Conservation (phyloP, 1,140 invertebrate genomes). For the Drosophila rhopaloa region DNA sequence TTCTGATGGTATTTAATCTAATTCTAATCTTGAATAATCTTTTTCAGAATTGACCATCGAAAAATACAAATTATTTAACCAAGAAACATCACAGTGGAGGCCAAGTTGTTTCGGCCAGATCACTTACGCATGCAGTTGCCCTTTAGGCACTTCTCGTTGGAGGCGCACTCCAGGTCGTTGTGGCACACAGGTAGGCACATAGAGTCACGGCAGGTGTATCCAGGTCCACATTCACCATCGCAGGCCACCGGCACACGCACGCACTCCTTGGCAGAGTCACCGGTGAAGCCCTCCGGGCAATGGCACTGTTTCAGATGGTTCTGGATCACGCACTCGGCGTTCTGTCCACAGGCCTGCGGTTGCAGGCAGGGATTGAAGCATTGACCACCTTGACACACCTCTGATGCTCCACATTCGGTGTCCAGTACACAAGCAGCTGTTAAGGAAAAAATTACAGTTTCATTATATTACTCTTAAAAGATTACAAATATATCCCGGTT, state of each 20-base stretch:
- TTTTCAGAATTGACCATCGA: too few relatives aligned
- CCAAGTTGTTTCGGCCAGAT: background rate
- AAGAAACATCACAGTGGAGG: too few relatives aligned
- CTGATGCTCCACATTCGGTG: slow-evolving; percentile 91
- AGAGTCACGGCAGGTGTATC: slow-evolving; percentile 90
- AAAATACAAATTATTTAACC: too few relatives aligned
- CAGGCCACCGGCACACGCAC: slow-evolving; percentile 93
- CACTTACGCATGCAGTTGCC: slow-evolving; percentile 92
- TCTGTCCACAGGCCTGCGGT: slow-evolving; percentile 93
- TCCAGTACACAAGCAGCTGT: slow-evolving; percentile 91
- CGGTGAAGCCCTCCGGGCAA: slow-evolving; percentile 94
- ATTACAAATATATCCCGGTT: slow-evolving; percentile 6
- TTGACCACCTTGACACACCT: slow-evolving; percentile 92
- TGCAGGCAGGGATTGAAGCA: slow-evolving; percentile 93
- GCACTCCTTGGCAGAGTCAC: slow-evolving; percentile 93
- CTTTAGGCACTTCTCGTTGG: slow-evolving; percentile 94
- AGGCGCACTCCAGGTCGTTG: slow-evolving; percentile 93
- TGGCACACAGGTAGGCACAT: slow-evolving; percentile 91
- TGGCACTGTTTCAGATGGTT: slow-evolving; percentile 92
- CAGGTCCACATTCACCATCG: slow-evolving; percentile 89
- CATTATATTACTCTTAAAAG: background rate
- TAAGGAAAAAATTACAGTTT: slow-evolving; percentile 53
- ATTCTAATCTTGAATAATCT: too few relatives aligned
- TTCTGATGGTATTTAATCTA: background rate
- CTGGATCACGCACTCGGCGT: slow-evolving; percentile 91